phyloP scores from a whole-genome alignment of 2,888 invertebrate genomes.

The Diadegma fenestrale region DNA sequence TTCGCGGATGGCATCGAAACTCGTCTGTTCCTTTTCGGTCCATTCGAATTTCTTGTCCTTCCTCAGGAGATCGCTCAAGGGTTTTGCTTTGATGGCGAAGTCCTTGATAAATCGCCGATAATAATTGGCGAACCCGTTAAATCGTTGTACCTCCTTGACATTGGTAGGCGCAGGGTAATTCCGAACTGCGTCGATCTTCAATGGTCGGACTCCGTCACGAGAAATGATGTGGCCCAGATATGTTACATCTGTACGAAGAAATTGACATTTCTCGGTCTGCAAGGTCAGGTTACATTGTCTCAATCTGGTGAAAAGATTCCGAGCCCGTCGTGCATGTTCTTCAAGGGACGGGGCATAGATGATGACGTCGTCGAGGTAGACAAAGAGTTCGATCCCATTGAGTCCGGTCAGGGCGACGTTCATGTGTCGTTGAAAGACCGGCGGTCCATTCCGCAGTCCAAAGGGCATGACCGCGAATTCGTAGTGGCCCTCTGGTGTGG shows the following conservation, averaged over 20 bases:
- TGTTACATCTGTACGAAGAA: constrained; percentile 2
- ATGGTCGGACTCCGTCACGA: not conserved
- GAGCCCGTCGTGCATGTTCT: not conserved
- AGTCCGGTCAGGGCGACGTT: not conserved
- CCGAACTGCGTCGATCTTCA: not conserved
- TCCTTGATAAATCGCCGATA: not conserved
- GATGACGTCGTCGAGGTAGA: constrained; percentile 12
- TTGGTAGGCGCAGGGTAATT: not conserved
- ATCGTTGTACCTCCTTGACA: not conserved
- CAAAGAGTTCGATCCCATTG: not conserved
- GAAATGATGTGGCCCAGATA: constrained; percentile 9
- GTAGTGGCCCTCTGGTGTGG: not conserved
- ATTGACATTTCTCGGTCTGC: constrained; percentile 13
- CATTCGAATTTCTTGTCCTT: constrained; percentile 5
- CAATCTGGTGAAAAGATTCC: not conserved
- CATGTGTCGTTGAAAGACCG: not conserved
- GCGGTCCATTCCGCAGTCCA: not conserved
- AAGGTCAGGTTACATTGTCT: not conserved
- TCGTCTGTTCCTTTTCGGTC: constrained; percentile 5
- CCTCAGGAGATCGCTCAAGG: not conserved
- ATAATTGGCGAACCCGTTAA: not conserved
- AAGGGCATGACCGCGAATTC: not conserved
- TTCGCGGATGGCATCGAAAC: constrained; percentile 3
- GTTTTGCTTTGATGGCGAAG: constrained; percentile 2
- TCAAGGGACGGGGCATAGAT: not conserved